Percentiles rank a stretch among this genome's conserved stretches.
Evolutionary conservation across 2,113 vertebrate genomes (phyloP).

Genomic region (Polypterus bichir): DNA sequence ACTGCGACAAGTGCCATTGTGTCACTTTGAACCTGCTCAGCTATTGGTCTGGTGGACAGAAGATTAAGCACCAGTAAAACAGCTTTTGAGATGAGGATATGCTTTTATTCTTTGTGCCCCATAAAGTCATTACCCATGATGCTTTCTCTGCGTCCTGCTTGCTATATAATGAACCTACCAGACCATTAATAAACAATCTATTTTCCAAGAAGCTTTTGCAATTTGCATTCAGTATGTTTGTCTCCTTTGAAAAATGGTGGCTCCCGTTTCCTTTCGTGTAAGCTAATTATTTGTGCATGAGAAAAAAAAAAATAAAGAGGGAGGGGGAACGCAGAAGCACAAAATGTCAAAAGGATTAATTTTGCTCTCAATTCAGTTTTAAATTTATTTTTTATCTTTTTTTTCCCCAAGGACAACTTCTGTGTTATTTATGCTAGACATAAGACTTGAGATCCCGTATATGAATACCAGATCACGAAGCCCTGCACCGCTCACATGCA

Average conservation of each 20-base stretch:
- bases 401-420: slow-evolving; percentile 35
- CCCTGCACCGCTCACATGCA: slow-evolving; percentile 38
- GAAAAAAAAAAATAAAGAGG: slow-evolving; percentile 26
- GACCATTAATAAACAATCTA: slow-evolving; percentile 67
- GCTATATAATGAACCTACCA: slow-evolving; percentile 43
- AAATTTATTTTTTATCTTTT: slow-evolving; percentile 29
- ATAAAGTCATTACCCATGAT: slow-evolving; percentile 6
- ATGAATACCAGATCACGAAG: slow-evolving; percentile 32
- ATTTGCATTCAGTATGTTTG: slow-evolving; percentile 67
- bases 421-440: slow-evolving; percentile 44
- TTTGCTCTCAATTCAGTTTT: slow-evolving; percentile 43
- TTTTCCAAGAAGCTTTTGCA: slow-evolving; percentile 58
- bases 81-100: neutral
- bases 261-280: slow-evolving; percentile 39
- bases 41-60: neutral
- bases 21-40: neutral
- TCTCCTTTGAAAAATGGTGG: slow-evolving; percentile 56
- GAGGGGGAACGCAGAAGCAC: slow-evolving; percentile 29
- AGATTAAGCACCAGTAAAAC: slow-evolving; percentile 2
- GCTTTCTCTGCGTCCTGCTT: slow-evolving; percentile 10
- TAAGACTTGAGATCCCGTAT: slow-evolving; percentile 27
- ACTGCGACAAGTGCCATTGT: neutral
- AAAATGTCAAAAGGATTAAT: slow-evolving; percentile 53
- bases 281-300: slow-evolving; percentile 57
- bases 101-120: slow-evolving; percentile 6